Base-by-base conservation (phyloP, 2,797 vertebrate genomes). In the Arctocebus calabarensis region DNA sequence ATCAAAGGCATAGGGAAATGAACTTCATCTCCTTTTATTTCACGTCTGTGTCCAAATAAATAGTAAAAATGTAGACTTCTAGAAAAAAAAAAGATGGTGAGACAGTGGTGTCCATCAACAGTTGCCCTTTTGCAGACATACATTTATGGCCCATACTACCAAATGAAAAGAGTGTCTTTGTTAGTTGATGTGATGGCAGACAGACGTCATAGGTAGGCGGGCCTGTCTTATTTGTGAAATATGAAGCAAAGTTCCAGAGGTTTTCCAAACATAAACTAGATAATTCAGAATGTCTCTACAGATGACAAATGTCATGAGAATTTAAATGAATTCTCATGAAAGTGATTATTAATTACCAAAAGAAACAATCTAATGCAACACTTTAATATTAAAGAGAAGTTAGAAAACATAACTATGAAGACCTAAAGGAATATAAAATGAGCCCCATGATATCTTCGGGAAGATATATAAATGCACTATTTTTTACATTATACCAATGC, bases 261-360 rank as follows among this genome's bases (percentile, higher is more conserved):
- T 86, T 68, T 94, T 88, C 29, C 84, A 95, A 66, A 79, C 23
- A 95, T 66, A 96, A 96, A 14, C n/a, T 85, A n/a, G 61, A 6
- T 68, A 96, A 97, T 8, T 61, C 93, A 97, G 70, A 20, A 84
- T 6, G 93, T 81, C 55, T 79, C 43, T 73, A 74, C 25, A 94
- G 61, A 90, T 95, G 93, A 90, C 77, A 86, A 2, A 45, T 73
- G 22, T 5, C 87, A 88, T 0, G 0, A 96, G 75, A 96, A 97
- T 93, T 86, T 81, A 85, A 98, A 96, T 32, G 1, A 95, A 86
- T 92, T 0, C 0, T 68, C 10, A 0, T 32, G 34, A 95, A 96
- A 84, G 48, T 91, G 92, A 97, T 97, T 85, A 97, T 92, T 78
- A 91, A 5, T 52, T 90, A 94, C 70, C 70, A 91, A 93, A 7